A percentile compares a stretch with the other conserved stretches of the same genome.
Evolutionary conservation across 2,888 invertebrate species (phyloP).

Genomic region (Brenthis hecate): DNA sequence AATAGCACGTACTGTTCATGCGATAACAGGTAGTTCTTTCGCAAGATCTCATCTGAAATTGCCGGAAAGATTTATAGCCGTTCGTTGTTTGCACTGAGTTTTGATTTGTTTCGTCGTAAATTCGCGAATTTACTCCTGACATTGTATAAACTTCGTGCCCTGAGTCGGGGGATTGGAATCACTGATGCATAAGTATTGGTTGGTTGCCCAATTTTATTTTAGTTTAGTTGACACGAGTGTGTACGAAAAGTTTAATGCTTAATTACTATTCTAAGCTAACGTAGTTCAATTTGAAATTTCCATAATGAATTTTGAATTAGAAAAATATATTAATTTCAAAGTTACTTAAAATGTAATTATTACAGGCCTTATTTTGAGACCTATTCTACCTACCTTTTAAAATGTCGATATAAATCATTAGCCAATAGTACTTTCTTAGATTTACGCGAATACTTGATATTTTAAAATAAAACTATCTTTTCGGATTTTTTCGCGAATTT

Average conservation of each 20-base stretch:
- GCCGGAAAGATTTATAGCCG: slow-evolving; percentile 64
- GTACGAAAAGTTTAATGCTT: background rate
- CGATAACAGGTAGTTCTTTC: slow-evolving; percentile 55
- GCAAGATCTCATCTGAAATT: slow-evolving; percentile 72
- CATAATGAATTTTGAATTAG: too few species aligned
- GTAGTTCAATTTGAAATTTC: too few species aligned
- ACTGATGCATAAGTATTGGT: slow-evolving; percentile 36
- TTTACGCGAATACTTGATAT: too few species aligned
- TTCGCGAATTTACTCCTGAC: slow-evolving; percentile 53
- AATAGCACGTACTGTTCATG: slow-evolving; percentile 45
- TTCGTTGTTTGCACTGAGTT: slow-evolving; percentile 64
- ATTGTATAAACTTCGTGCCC: slow-evolving; percentile 41
- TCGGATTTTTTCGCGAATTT: too few species aligned
- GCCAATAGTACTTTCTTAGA: too few species aligned
- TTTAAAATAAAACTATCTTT: too few species aligned
- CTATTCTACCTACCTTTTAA: too few species aligned
- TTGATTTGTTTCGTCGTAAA: slow-evolving; percentile 71
- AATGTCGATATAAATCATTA: too few species aligned
- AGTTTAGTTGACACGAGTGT: background rate
- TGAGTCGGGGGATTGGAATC: slow-evolving; percentile 31
- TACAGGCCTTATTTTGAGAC: too few species aligned
- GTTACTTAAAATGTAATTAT: too few species aligned
- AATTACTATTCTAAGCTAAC: background rate
- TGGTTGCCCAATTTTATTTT: slow-evolving; percentile 34
- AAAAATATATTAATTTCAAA: too few species aligned